Conservation (phyloP, 2,888 invertebrate species). For the Metopia argyrocephala region DNA sequence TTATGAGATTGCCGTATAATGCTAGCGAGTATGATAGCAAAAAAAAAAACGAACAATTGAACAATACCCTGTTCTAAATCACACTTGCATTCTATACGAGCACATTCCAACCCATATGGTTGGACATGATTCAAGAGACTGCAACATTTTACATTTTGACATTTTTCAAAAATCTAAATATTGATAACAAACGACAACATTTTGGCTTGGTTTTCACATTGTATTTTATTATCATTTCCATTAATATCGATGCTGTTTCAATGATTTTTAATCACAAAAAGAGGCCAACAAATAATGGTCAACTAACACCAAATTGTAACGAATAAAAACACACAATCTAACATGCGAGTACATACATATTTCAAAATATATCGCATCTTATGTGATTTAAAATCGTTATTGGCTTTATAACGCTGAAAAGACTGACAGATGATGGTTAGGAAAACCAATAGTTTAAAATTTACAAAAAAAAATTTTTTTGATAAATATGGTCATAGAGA, state of each 20-base stretch:
- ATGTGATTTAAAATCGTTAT: neutral
- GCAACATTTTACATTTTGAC: neutral
- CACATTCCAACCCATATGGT: neutral
- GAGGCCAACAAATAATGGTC: neutral
- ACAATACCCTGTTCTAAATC: neutral
- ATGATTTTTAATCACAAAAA: neutral
- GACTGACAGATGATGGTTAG: conserved; percentile 11
- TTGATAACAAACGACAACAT: conserved; percentile 4
- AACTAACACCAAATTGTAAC: neutral
- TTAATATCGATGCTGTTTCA: neutral
- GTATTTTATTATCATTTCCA: conserved; percentile 11
- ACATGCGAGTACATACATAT: too few species aligned
- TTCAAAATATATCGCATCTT: conserved; percentile 15
- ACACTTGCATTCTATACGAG: neutral
- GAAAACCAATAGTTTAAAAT: too few species aligned
- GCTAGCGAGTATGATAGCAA: neutral
- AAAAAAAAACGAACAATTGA: neutral
- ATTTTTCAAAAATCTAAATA: conserved; percentile 20
- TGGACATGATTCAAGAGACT: too few species aligned
- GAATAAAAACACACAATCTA: neutral
- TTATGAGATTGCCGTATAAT: too few species aligned
- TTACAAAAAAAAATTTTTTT: too few species aligned
- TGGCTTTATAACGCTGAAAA: neutral
- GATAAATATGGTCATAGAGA: too few species aligned
- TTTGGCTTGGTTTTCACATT: neutral